These are phyloP conservation scores for Tupaia chinensis DNA, from an alignment of 2,113 vertebrate species.

Conservation along the genomic window DNA sequence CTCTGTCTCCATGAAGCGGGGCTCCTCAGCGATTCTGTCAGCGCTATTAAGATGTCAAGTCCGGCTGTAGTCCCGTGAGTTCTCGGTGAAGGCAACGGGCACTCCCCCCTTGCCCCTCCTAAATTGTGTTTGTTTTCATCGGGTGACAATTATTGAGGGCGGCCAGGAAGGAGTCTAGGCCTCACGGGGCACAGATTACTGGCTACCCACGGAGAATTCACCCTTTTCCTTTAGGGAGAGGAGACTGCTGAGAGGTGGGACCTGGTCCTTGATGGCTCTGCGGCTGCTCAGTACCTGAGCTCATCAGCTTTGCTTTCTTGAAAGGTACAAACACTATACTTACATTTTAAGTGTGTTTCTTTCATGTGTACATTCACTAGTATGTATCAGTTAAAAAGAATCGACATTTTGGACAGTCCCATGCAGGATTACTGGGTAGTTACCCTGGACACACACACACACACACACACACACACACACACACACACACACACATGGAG, in stretches of 20 bases:
- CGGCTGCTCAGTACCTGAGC: not conserved
- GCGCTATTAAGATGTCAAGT: slow-evolving; percentile 57
- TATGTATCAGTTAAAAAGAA: not conserved
- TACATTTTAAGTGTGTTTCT: not conserved
- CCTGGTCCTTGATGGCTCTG: not conserved
- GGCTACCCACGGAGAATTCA: not conserved
- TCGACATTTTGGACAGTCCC: not conserved
- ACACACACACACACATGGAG: not conserved
- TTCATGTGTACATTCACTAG: too few species aligned
- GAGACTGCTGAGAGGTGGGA: not conserved
- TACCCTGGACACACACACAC: not conserved
- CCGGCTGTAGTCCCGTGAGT: not conserved
- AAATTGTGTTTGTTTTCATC: slow-evolving; percentile 61
- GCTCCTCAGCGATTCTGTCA: slow-evolving; percentile 5
- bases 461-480: not conserved
- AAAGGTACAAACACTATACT: not conserved
- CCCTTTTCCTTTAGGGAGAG: not conserved
- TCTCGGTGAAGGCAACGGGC: not conserved
- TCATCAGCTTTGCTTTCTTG: not conserved
- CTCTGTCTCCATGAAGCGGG: slow-evolving; percentile 17
- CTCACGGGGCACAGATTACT: not conserved
- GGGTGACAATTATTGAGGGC: not conserved
- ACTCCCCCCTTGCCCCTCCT: not conserved
- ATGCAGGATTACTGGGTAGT: not conserved
- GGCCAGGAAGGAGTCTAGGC: not conserved